Evolutionary conservation across 2,113 vertebrate species (phyloP).

Genomic region (Coptodon rendalli): DNA sequence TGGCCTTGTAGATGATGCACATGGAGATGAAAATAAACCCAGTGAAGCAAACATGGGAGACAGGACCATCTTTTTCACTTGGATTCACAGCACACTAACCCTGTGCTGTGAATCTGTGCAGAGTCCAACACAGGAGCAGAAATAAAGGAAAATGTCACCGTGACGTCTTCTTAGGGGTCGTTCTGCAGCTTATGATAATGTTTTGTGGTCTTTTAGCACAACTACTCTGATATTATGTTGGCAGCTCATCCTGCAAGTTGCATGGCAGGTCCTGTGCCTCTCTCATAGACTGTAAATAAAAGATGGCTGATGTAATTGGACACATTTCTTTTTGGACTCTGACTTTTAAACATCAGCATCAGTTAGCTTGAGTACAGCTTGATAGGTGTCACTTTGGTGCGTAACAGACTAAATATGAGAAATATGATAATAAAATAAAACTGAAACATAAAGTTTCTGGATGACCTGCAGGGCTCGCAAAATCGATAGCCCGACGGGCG

Average conservation of each 20-base stretch:
- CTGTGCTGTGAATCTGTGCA: background rate
- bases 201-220: background rate
- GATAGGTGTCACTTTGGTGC: background rate
- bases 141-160: background rate
- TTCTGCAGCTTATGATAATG: background rate
- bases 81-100: background rate
- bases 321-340: background rate
- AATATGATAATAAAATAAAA: background rate
- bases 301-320: background rate
- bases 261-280: background rate
- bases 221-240: background rate
- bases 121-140: background rate
- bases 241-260: background rate
- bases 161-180: background rate
- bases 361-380: background rate
- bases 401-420: background rate
- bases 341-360: background rate
- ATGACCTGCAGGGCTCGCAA: background rate
- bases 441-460: background rate
- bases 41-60: background rate
- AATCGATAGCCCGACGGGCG: too few species aligned
- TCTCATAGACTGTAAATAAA: background rate
- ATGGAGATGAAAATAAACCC: background rate
- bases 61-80: background rate
- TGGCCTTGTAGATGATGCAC: background rate